Base-by-base conservation (phyloP, 35 echinoderm and acorn worm genomes). In the Strongylocentrotus purpuratus region DNA sequence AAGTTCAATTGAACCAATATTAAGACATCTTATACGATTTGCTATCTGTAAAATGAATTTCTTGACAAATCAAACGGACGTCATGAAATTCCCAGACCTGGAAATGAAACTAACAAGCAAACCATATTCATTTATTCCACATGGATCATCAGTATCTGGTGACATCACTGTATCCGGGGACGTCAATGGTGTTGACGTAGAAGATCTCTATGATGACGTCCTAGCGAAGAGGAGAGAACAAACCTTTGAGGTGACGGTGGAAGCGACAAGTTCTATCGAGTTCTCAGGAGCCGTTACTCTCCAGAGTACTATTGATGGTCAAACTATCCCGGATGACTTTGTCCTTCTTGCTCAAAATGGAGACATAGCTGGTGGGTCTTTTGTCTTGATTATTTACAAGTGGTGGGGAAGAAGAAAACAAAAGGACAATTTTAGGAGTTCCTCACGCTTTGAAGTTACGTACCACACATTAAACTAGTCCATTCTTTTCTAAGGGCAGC, bases 201-300 rank as follows among this genome's bases (percentile, higher is more conserved):
- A 93, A 25, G 91, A 46, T 46, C 91, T 93, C 5, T 93, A 93
- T 28, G 48, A 47, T 93, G 91, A 93, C 15, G 91, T 93, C 46
- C 28, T 93, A 5, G 32, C 48, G 47, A 93, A 48, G 91, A 8
- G 18, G 10, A 31, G 48, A 58, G 18, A 47, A 31, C 91, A 93
- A 58, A 93, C 17, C n/a, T 93, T 93, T 31, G 47, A 93, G 20
- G 91, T 93, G 31, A 14, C 13, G 48, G 91, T 93, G 17, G 91
- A 93, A 32, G 46, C 46, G 12, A 93, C 32, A 11, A 28, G 91
- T 31, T 93, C 91, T 0, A 28, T 93, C 17, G 91, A 93, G 31
- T 31, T 93, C 11, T 93, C 91, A 13, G 91, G 48, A 46, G 91
- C 32, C 31, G 91, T 58, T 31, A 93, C 0, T 5, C 91, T 93